These are phyloP conservation scores for Hypomecis atomaria DNA, from an alignment of 2,888 invertebrate species.

Conservation along the genomic window DNA sequence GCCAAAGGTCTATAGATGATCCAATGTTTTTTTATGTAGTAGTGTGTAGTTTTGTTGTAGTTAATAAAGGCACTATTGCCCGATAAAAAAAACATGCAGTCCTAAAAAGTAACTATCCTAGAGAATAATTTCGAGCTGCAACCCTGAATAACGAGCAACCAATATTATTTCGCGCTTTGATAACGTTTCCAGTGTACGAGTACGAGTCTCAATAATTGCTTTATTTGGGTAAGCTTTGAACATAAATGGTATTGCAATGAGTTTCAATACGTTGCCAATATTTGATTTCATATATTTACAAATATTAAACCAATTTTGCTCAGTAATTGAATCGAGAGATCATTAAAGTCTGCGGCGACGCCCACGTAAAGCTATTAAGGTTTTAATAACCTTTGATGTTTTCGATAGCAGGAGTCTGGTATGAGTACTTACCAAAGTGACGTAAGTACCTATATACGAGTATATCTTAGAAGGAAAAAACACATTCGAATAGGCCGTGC, in stretches of 20 bases:
- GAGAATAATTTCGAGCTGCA: slow-evolving; percentile 24
- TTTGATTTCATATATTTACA: slow-evolving; percentile 11
- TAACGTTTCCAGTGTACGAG: slow-evolving; percentile 40
- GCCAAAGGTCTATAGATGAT: too few relatives aligned
- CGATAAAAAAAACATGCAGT: too few relatives aligned
- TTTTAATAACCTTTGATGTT: neutral
- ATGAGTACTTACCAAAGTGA: neutral
- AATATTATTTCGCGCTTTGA: slow-evolving; percentile 33
- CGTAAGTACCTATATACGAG: too few relatives aligned
- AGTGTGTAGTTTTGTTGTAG: too few relatives aligned
- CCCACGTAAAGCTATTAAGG: neutral
- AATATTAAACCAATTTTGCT: slow-evolving; percentile 6
- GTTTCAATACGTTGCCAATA: slow-evolving; percentile 15
- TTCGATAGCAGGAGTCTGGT: neutral
- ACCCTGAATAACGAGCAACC: slow-evolving; percentile 23
- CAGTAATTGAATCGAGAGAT: neutral
- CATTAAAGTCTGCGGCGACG: neutral
- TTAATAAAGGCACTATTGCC: too few relatives aligned
- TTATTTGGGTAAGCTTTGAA: slow-evolving; percentile 47
- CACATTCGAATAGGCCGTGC: too few relatives aligned
- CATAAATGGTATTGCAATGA: slow-evolving; percentile 40
- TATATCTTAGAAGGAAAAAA: neutral
- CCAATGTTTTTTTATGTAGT: too few relatives aligned
- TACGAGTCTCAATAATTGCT: slow-evolving; percentile 45
- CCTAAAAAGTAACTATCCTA: too few relatives aligned